phyloP scores from a whole-genome alignment of 92 coral and sea anemone genomes.

The Umimayanthus chanpuru region DNA sequence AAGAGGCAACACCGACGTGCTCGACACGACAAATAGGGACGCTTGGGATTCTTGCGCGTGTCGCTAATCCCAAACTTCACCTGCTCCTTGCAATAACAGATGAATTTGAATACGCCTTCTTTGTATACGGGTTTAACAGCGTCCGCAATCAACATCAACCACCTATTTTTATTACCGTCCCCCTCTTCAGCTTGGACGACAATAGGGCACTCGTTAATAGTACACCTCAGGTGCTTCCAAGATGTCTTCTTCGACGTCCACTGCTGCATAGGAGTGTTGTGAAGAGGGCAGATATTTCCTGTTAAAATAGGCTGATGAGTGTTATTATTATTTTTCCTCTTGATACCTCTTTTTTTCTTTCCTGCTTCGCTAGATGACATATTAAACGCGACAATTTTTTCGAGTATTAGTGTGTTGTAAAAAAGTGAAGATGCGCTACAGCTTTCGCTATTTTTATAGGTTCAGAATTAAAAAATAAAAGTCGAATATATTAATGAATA shows the following conservation, averaged over 20 bases:
- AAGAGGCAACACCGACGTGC: too few species aligned
- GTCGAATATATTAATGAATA: too few species aligned
- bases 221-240: slow-evolving; percentile 5
- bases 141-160: slow-evolving; percentile 3
- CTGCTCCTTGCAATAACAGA: too few species aligned
- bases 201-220: slow-evolving; percentile 10
- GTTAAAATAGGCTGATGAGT: slow-evolving; percentile 7
- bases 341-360: not conserved
- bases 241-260: slow-evolving; percentile 12
- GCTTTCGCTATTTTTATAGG: slow-evolving; percentile 13
- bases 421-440: slow-evolving; percentile 14
- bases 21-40: too few species aligned
- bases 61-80: slow-evolving; percentile 9
- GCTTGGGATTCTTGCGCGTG: not conserved
- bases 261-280: not conserved
- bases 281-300: not conserved
- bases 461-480: slow-evolving; percentile 4
- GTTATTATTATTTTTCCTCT: not conserved
- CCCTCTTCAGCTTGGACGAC: slow-evolving; percentile 7
- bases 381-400: slow-evolving; percentile 12
- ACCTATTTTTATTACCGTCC: slow-evolving; percentile 10
- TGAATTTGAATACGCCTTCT: too few species aligned
- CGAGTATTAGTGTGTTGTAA: slow-evolving; percentile 6
- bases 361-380: slow-evolving; percentile 13
- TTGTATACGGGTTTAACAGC: too few species aligned